Percentiles rank a stretch among this genome's conserved stretches.
These are phyloP conservation scores for Poecilia velifera DNA, from an alignment of 2,797 vertebrate genomes.

Conservation along the genomic window DNA sequence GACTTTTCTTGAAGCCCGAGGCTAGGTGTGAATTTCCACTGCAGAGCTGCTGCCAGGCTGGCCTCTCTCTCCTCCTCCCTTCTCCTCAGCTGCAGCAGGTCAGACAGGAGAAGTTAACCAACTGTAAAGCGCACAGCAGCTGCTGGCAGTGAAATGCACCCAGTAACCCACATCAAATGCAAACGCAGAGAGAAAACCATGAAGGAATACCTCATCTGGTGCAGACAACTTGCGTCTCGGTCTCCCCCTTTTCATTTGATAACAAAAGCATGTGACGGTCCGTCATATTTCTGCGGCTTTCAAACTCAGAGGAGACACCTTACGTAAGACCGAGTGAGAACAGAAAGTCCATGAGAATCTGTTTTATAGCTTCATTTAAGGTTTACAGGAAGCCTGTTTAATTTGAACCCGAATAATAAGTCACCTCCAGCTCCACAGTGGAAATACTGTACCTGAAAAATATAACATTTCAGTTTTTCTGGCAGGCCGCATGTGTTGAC, in stretches of 20 bases:
- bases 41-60: constrained; percentile 48
- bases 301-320: constrained; percentile 51
- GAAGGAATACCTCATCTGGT: constrained; percentile 39
- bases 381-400: constrained; percentile 69
- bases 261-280: constrained; percentile 45
- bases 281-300: constrained; percentile 21
- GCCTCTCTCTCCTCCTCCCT: constrained; percentile 17
- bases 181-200: constrained; percentile 19
- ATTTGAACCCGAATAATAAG: constrained; percentile 70
- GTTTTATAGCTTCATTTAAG: constrained; percentile 66
- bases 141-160: constrained; percentile 61
- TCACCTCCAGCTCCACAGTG: constrained; percentile 62
- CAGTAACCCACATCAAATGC: constrained; percentile 57
- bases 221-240: constrained; percentile 8
- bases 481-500: constrained; percentile 53
- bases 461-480: constrained; percentile 57
- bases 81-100: constrained; percentile 41
- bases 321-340: constrained; percentile 44
- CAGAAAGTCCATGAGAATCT: constrained; percentile 44
- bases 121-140: constrained; percentile 51
- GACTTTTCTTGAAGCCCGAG: constrained; percentile 32
- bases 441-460: constrained; percentile 68
- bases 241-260: constrained; percentile 36
- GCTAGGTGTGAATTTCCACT: constrained; percentile 75
- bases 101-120: constrained; percentile 62